phyloP scores from a whole-genome alignment of 1,140 invertebrate species.

The Temnothorax curvispinosus region DNA sequence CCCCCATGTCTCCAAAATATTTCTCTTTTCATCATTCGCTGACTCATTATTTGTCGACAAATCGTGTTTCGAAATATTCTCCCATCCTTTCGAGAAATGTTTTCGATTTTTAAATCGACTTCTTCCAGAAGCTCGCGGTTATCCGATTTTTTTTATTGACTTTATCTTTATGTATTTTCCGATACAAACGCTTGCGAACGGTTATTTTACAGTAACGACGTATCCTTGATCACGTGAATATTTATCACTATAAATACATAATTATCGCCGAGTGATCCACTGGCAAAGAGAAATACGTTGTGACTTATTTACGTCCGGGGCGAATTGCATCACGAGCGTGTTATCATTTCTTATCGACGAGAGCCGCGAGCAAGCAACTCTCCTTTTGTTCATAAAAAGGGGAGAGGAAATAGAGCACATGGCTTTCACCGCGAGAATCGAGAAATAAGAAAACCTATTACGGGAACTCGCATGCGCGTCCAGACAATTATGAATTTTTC shows the following conservation, averaged over 20 bases:
- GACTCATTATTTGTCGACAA: no score
- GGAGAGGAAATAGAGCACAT: background rate
- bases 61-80: background rate
- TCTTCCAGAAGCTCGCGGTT: background rate
- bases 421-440: background rate
- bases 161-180: background rate
- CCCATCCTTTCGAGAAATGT: background rate
- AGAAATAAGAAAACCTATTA: background rate
- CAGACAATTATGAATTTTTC: background rate
- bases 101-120: background rate
- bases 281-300: background rate
- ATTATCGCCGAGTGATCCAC: background rate
- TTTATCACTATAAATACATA: background rate
- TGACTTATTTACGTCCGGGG: constrained; percentile 26
- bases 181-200: background rate
- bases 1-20: background rate
- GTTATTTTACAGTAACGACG: background rate
- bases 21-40: background rate
- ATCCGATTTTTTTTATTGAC: background rate
- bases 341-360: background rate
- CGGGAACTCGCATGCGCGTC: background rate
- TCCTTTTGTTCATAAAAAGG: background rate
- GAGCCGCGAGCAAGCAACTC: background rate
- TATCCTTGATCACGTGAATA: background rate
- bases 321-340: constrained; percentile 23